These are phyloP conservation scores for Hydropsyche betteni DNA, from an alignment of 2,888 invertebrate species.

Conservation along the genomic window DNA sequence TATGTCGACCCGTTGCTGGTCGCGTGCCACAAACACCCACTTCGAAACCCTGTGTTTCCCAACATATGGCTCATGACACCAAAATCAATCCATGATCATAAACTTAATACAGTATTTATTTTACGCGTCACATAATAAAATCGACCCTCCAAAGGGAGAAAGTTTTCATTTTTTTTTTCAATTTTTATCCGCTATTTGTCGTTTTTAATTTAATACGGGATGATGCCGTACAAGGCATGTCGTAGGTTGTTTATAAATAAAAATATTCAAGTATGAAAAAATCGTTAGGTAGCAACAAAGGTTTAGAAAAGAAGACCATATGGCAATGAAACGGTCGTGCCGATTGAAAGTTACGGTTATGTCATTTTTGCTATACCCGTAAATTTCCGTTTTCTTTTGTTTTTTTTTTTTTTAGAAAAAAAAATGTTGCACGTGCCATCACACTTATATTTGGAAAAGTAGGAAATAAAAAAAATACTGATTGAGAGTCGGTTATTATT, in stretches of 20 bases:
- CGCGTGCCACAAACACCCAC: slow-evolving; percentile 42
- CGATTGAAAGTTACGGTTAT: slow-evolving; percentile 44
- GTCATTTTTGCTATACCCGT: slow-evolving; percentile 38
- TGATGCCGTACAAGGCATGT: slow-evolving; percentile 42
- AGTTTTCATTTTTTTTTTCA: background rate
- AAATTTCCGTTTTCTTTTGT: background rate
- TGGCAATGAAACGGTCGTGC: slow-evolving; percentile 32
- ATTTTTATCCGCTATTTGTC: background rate
- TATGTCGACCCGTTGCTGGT: slow-evolving; percentile 32
- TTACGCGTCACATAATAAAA: background rate
- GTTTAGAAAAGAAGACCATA: slow-evolving; percentile 41
- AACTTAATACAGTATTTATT: background rate
- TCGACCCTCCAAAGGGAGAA: too few species aligned
- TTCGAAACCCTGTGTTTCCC: slow-evolving; percentile 16
- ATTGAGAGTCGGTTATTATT: too few species aligned
- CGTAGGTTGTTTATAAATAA: slow-evolving; percentile 21
- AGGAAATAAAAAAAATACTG: too few species aligned
- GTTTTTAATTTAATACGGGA: slow-evolving; percentile 27
- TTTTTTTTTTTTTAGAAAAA: background rate
- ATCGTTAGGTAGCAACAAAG: slow-evolving; percentile 19
- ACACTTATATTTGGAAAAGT: too few species aligned
- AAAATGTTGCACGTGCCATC: slow-evolving; percentile 13
- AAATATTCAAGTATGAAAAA: background rate
- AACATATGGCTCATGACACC: background rate
- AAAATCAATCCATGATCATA: background rate